Base-by-base conservation (phyloP, 2,888 invertebrate genomes). In the Perithous albicinctus region DNA sequence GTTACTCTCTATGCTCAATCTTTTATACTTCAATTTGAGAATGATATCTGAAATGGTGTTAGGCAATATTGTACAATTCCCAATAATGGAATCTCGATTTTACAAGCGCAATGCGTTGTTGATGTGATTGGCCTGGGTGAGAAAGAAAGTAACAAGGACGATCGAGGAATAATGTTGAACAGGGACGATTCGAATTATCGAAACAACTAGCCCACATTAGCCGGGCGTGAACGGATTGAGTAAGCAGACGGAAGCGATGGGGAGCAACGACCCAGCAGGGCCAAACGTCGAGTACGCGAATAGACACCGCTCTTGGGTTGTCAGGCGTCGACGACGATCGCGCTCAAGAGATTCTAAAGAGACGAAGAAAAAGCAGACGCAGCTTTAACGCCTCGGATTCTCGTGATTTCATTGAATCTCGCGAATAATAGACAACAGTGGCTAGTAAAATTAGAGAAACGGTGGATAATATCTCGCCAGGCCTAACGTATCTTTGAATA, bases 241-340 rank as follows among this genome's bases (percentile, higher is more conserved):
- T 15, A 5, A 43, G 43, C 43, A 15, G 43, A 43, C 43, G 43
- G 43, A 43, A 43, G 15, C 43, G 43, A 43, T 41, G 69, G 78
- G 59, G 81, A 75, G 78, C 78, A 82, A 82, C 74, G 81, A 82
- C 81, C 81, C 64, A n/a, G 63, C 67, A 67, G 77, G 46, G 64
- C 54, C 18, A 70, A 75, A 26, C 41, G 61, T 29, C 72, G 75
- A 20, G 63, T 56, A 56, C 77, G 81, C 77, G 81, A 78, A 80
- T 75, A 80, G 79, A 59, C 56, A 54, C 51, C 15, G 66, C 66
- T 66, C 73, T 46, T 61, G 29, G n/a, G 63, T 66, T 66, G 75
- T 75, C 64, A 66, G 54, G 41, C 64, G 64, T 74, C 74, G 69
- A 64, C 78, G 64, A 72, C 32, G 70, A n/a, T n/a, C n/a, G 48